A percentile compares a stretch with the other conserved stretches of the same genome.
Conservation (phyloP, 2,888 invertebrate species). For the Latheticus oryzae region DNA sequence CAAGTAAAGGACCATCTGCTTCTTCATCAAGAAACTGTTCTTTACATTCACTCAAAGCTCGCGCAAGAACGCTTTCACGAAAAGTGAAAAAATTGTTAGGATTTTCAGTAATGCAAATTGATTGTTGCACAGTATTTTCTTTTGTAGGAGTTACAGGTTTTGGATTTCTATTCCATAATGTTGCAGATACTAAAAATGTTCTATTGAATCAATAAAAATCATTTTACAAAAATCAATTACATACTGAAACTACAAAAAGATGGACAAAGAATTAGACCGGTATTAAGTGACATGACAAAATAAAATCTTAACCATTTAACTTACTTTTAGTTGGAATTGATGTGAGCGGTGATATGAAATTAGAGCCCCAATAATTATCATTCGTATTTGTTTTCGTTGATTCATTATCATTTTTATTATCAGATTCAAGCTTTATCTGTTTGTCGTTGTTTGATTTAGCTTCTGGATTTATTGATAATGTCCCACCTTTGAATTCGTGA, state of each 20-base stretch:
- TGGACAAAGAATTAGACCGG: conserved; percentile 55
- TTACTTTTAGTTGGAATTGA: conserved; percentile 61
- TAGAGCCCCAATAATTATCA: conserved; percentile 55
- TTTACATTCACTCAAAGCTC: conserved; percentile 78
- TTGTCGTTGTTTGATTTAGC: conserved; percentile 39
- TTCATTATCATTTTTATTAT: conserved; percentile 43
- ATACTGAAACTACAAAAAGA: conserved; percentile 50
- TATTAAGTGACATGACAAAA: conserved; percentile 52
- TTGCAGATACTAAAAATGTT: conserved; percentile 59
- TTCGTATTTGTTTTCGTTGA: conserved; percentile 43
- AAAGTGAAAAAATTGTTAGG: conserved; percentile 79
- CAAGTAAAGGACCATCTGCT: conserved; percentile 77
- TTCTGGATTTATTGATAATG: conserved; percentile 58
- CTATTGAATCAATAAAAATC: background rate
- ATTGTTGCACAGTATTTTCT: conserved; percentile 48
- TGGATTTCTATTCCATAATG: conserved; percentile 54
- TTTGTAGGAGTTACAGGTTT: conserved; percentile 40
- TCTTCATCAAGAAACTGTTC: conserved; percentile 73
- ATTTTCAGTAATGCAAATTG: conserved; percentile 65
- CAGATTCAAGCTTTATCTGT: conserved; percentile 35
- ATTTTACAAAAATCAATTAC: conserved; percentile 5
- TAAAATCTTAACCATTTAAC: conserved; percentile 38
- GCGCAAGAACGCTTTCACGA: conserved; percentile 79
- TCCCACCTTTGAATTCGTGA: conserved; percentile 71
- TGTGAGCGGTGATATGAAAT: conserved; percentile 61